phyloP scores from a whole-genome alignment of 2,797 vertebrate genomes.

The Enteromius argenteus region DNA sequence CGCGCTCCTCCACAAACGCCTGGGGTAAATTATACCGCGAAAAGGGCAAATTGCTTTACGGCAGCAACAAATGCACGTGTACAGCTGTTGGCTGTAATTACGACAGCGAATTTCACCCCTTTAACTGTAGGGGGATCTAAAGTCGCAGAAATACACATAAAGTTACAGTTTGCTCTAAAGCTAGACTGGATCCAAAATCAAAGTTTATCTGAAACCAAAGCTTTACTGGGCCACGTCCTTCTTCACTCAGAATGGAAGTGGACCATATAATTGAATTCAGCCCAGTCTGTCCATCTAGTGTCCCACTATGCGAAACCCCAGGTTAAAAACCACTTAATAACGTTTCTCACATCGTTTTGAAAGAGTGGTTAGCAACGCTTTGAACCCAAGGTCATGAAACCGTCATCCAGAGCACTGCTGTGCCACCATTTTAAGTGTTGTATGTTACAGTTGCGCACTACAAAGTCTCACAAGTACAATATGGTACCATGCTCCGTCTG shows the following conservation, averaged over 20 bases:
- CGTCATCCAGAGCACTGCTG: not conserved
- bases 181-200: constrained; percentile 18
- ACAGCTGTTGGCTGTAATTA: not conserved
- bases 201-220: constrained; percentile 36
- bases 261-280: not conserved
- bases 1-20: not conserved
- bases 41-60: not conserved
- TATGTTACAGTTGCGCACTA: not conserved
- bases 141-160: not conserved
- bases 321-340: constrained; percentile 7
- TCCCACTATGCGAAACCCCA: not conserved
- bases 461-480: constrained; percentile 9
- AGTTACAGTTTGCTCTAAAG: constrained; percentile 3
- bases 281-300: constrained; percentile 1
- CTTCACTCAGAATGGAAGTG: not conserved
- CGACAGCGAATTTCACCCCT: not conserved
- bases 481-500: constrained; percentile 28
- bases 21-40: not conserved
- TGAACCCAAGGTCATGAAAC: constrained; percentile 10
- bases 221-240: not conserved
- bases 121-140: not conserved
- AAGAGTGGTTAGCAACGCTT: not conserved
- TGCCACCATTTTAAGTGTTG: constrained; percentile 12
- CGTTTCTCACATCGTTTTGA: not conserved
- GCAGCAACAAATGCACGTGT: not conserved